Percentiles rank a stretch among this genome's conserved stretches.
Evolutionary conservation across 2,797 vertebrate species (phyloP).

Genomic region (Tragelaphus oryx): DNA sequence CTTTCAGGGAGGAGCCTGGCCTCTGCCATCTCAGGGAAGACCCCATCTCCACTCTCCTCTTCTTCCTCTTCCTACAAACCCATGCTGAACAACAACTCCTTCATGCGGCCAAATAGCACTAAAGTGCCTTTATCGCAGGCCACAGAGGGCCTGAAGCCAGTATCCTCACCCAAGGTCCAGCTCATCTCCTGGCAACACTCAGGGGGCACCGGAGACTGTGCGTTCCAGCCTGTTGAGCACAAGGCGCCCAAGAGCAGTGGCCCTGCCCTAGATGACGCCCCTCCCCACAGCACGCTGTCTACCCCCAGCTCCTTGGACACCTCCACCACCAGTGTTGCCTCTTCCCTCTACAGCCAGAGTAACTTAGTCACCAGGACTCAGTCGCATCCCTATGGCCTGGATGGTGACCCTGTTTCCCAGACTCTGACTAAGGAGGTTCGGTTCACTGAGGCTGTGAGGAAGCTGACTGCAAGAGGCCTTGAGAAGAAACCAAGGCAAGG

Average conservation of each 20-base stretch:
- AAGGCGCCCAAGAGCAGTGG: slow-evolving; percentile 18
- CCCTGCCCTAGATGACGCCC: not conserved
- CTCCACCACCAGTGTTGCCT: slow-evolving; percentile 47
- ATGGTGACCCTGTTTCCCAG: not conserved
- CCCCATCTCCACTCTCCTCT: slow-evolving; percentile 70
- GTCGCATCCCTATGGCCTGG: not conserved
- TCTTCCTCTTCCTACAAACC: slow-evolving; percentile 74
- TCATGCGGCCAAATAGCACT: slow-evolving; percentile 77
- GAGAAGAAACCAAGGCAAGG: slow-evolving; percentile 62
- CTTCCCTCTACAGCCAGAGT: slow-evolving; percentile 42
- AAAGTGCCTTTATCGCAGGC: slow-evolving; percentile 88
- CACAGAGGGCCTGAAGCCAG: slow-evolving; percentile 76
- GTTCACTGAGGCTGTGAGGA: slow-evolving; percentile 76
- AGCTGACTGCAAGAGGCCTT: slow-evolving; percentile 62
- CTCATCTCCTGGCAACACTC: slow-evolving; percentile 57
- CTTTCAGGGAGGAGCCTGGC: slow-evolving; percentile 64
- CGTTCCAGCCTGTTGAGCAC: not conserved
- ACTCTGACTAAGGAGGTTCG: slow-evolving; percentile 66
- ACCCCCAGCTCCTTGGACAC: not conserved
- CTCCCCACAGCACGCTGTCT: not conserved
- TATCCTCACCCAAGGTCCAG: slow-evolving; percentile 48
- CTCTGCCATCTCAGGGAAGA: slow-evolving; percentile 74
- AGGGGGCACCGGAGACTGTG: slow-evolving; percentile 60
- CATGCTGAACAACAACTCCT: slow-evolving; percentile 75
- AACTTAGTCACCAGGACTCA: slow-evolving; percentile 54